Base-by-base conservation (phyloP, 2,888 invertebrate species). In the Limnephilus marmoratus region DNA sequence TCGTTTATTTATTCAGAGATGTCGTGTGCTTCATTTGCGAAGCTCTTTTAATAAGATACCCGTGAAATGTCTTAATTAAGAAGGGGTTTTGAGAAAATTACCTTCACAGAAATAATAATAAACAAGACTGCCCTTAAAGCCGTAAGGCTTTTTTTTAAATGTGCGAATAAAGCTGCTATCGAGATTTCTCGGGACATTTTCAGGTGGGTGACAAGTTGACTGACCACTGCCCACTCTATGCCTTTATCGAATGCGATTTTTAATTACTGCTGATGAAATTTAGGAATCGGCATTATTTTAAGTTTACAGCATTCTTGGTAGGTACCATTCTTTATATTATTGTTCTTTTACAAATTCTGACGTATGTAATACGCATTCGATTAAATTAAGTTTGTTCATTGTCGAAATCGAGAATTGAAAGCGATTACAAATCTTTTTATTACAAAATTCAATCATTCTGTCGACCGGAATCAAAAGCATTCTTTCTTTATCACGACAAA, bases 31-130 rank as follows among this genome's bases (percentile, higher is more conserved):
- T 80, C 41, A 80, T 89, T 89, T 89, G 88, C 41, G 41, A 89
- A n/a, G 88, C 80, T 80, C 68, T 80, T 89, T 89, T 41, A 41
- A 89, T 89, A 89, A 89, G 68, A 89, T 80, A 89, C 88, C 88
- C 24, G 80, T 34, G 37, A 89, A 89, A 80, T 80, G 88, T 80
- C 88, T 89, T 89, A 13, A 80, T 89, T 89, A 89, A 34, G 49
- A 86, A 29, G 24, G 41, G 31, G 29, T 34, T 89, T 89, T 89
- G n/a, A 7, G n/a, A 81, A 89, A 37, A 86, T 86, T 86, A 86
- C 29, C 11, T 80, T 34, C n/a, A 9, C n/a, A 34, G 5, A 37
- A 89, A 80, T 53, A 86, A 85, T 41, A 53, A 86, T 31, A 87
- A 53, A 87, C 83, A 37, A 34, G 18, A 15, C 37, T 18, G 24